Conservation (phyloP, 2,113 vertebrate species). For the Tachysurus fulvidraco region DNA sequence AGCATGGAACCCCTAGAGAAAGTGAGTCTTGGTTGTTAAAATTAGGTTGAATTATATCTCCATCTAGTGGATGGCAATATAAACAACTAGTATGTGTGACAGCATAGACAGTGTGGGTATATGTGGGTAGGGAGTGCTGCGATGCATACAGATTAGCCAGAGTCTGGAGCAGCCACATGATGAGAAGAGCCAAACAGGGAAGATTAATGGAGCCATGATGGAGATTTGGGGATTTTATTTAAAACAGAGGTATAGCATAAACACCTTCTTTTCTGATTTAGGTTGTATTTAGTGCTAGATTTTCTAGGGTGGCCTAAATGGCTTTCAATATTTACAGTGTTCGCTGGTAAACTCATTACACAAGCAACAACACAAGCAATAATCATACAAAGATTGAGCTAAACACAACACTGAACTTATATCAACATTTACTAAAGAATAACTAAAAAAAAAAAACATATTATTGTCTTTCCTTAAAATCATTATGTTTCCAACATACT, state of each 20-base stretch:
- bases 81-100: constrained; percentile 35
- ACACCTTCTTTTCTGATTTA: constrained; percentile 6
- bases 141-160: not conserved
- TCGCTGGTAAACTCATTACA: not conserved
- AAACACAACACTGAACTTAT: not conserved
- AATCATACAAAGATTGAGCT: not conserved
- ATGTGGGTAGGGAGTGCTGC: not conserved
- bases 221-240: not conserved
- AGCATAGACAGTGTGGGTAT: not conserved
- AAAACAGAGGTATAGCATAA: not conserved
- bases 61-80: constrained; percentile 59
- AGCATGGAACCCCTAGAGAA: not conserved
- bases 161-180: not conserved
- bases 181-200: not conserved
- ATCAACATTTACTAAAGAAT: not conserved
- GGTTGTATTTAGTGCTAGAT: constrained; percentile 12
- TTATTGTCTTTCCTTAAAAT: not conserved
- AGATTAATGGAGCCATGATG: not conserved
- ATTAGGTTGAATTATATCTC: constrained; percentile 54
- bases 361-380: not conserved
- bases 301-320: not conserved
- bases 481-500: not conserved
- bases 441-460: not conserved
- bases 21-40: not conserved
- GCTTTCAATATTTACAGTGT: constrained; percentile 8